phyloP scores from a whole-genome alignment of 2,797 vertebrate genomes.

The Pipistrellus kuhlii region DNA sequence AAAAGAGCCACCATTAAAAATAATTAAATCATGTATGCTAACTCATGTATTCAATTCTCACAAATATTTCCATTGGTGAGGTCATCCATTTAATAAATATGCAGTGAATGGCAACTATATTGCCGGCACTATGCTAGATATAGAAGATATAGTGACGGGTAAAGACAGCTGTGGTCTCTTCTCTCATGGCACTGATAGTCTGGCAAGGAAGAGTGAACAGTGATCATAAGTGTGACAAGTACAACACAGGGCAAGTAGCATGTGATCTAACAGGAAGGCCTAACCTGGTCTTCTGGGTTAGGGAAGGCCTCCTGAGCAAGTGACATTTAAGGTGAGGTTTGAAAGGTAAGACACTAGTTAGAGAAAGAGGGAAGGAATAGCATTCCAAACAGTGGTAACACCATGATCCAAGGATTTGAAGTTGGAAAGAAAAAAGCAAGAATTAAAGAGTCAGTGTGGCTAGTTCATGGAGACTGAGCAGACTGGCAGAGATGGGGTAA shows the following conservation, averaged over 20 bases:
- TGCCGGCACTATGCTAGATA: neutral
- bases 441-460: neutral
- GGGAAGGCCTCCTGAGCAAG: neutral
- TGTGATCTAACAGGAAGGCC: neutral
- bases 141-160: neutral
- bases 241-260: neutral
- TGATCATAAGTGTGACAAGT: neutral
- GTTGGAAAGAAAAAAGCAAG: neutral
- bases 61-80: neutral
- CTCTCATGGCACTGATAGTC: neutral
- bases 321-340: neutral
- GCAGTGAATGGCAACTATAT: neutral
- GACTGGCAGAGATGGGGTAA: neutral
- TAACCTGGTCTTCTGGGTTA: neutral
- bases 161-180: neutral
- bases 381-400: neutral
- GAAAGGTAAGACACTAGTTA: constrained; percentile 10
- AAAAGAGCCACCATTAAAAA: neutral
- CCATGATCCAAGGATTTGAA: neutral
- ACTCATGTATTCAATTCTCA: neutral
- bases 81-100: neutral
- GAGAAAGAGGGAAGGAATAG: neutral
- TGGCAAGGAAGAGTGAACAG: neutral
- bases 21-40: neutral
- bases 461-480: neutral